phyloP scores from a whole-genome alignment of 2,888 invertebrate genomes.

The Chesias legatella region DNA sequence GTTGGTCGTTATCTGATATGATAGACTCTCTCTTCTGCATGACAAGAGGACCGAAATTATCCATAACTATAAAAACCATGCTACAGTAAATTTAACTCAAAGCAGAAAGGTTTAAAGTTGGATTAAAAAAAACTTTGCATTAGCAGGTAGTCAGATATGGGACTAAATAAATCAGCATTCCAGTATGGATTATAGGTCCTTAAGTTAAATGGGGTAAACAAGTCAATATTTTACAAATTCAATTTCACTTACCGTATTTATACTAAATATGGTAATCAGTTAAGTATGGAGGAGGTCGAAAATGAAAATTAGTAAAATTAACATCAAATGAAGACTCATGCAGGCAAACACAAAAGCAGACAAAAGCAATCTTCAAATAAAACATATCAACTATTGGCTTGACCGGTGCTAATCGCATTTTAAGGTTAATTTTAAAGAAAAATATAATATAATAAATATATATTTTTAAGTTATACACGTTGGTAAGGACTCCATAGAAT shows the following conservation, averaged over 20 bases:
- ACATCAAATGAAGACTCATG: conserved; percentile 5
- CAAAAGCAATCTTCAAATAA: conserved; percentile 12
- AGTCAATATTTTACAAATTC: too few species aligned
- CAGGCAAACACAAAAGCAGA: conserved; percentile 10
- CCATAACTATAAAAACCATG: not conserved
- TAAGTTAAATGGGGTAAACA: too few species aligned
- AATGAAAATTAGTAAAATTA: conserved; percentile 10
- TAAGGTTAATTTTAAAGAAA: not conserved
- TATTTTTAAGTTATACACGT: too few species aligned
- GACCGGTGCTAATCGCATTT: conserved; percentile 10
- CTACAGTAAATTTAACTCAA: conserved; percentile 5
- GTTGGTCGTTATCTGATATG: too few species aligned
- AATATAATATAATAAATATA: too few species aligned
- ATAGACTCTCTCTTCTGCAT: too few species aligned
- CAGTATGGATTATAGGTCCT: not conserved
- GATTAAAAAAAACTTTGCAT: conserved; percentile 3
- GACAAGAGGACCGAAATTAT: too few species aligned
- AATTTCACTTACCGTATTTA: too few species aligned
- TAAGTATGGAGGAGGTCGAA: conserved; percentile 1
- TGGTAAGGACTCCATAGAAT: too few species aligned
- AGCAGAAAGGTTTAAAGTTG: not conserved
- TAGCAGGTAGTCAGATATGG: conserved; percentile 8
- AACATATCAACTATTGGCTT: conserved; percentile 7
- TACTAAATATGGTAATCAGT: not conserved
- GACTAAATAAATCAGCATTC: not conserved